Conservation (phyloP, 30 jellyfish, hydroid and myxozoan genomes). For the Cassiopea xamachana region DNA sequence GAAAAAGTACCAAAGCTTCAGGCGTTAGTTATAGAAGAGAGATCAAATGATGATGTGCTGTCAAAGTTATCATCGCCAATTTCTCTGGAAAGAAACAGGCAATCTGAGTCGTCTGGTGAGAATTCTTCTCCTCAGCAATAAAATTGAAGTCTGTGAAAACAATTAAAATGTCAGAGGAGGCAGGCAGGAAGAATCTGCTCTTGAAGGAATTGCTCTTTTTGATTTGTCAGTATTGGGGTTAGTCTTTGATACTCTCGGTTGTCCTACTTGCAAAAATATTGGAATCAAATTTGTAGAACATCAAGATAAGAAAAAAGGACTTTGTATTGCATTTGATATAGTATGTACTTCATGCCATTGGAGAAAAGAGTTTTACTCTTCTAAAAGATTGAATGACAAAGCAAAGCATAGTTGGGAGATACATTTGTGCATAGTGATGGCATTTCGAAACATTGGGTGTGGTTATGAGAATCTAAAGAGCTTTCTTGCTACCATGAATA, state of each 20-base stretch:
- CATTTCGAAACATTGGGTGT: background rate
- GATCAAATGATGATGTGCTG: background rate
- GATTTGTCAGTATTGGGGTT: background rate
- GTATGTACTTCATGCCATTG: background rate
- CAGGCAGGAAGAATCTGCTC: background rate
- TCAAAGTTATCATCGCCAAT: background rate
- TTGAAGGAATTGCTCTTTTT: background rate
- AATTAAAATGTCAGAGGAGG: too few relatives aligned
- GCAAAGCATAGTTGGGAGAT: slow-evolving; percentile 2
- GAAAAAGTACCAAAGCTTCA: background rate
- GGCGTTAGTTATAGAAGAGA: background rate
- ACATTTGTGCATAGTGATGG: background rate
- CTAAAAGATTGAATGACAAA: background rate
- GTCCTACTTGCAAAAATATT: background rate
- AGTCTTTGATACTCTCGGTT: background rate
- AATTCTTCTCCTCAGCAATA: too few relatives aligned
- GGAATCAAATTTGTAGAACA: background rate
- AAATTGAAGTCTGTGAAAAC: too few relatives aligned
- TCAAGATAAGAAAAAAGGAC: background rate
- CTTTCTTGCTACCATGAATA: background rate
- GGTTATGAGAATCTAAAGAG: background rate
- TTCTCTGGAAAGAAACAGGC: background rate
- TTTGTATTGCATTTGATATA: background rate
- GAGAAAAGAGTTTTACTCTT: background rate
- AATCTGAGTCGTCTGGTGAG: background rate